Evolutionary conservation across 2,888 invertebrate genomes (phyloP).

Genomic region (Eutolmus rufibarbis): DNA sequence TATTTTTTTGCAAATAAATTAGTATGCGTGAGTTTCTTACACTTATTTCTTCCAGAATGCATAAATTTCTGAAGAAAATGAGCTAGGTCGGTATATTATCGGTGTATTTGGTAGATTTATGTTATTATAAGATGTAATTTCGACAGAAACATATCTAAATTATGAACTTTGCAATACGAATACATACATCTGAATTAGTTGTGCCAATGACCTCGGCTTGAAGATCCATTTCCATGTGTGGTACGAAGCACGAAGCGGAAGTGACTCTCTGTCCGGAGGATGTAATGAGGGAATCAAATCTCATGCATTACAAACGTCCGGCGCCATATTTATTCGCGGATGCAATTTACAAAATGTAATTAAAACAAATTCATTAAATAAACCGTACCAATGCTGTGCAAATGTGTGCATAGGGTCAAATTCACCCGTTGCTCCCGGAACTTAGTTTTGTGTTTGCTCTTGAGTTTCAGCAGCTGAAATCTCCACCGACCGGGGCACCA

Average conservation of each 20-base stretch:
- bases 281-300: neutral
- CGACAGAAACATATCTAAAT: no score
- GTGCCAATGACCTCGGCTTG: neutral
- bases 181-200: neutral
- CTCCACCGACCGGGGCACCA: neutral
- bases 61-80: no score
- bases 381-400: neutral
- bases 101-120: no score
- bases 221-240: neutral
- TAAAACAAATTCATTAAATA: neutral
- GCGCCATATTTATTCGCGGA: neutral
- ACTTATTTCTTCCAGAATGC: no score
- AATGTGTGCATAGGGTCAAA: neutral
- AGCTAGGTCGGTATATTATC: no score
- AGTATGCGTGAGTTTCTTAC: no score
- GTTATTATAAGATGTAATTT: no score
- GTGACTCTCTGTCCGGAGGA: neutral
- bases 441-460: neutral
- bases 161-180: neutral
- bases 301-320: neutral
- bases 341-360: neutral
- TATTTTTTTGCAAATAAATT: no score
- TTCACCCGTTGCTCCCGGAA: neutral
- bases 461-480: neutral
- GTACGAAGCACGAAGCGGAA: neutral